Conservation (phyloP, 1,140 invertebrate species). For the Drosophila trapezifrons region DNA sequence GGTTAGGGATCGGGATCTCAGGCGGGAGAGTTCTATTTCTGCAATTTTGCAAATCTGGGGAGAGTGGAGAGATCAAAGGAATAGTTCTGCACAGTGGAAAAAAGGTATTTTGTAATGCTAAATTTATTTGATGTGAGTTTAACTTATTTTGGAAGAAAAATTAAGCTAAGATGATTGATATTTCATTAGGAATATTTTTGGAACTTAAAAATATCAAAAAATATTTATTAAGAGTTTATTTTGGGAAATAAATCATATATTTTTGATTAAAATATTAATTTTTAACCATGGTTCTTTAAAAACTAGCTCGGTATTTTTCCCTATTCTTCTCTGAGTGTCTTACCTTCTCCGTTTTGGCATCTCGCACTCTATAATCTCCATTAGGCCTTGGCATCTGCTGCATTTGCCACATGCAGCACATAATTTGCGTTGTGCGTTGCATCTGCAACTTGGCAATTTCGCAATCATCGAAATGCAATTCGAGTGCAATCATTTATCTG, state of each 20-base stretch:
- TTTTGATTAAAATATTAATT: too few species aligned
- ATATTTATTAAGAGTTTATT: background rate
- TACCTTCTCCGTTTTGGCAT: conserved; percentile 17
- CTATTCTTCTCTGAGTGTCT: conserved; percentile 7
- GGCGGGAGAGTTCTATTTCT: conserved; percentile 3
- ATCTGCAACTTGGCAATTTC: conserved; percentile 62
- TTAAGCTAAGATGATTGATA: too few species aligned
- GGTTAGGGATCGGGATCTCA: background rate
- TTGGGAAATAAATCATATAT: too few species aligned
- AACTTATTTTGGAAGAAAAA: too few species aligned
- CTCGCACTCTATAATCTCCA: conserved; percentile 63
- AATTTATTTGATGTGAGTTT: too few species aligned
- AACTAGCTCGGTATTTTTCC: too few species aligned
- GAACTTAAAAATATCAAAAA: too few species aligned
- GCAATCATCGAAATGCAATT: conserved; percentile 82
- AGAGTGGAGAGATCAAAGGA: conserved; percentile 20
- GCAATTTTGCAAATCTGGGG: background rate
- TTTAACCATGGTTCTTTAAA: too few species aligned
- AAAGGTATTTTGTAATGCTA: background rate
- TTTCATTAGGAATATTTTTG: too few species aligned
- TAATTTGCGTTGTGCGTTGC: conserved; percentile 62
- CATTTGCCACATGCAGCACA: conserved; percentile 60
- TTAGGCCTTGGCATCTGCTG: conserved; percentile 54
- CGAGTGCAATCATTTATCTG: conserved; percentile 80
- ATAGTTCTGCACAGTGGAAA: background rate